A percentile compares a stretch with the other conserved stretches of the same genome.
phyloP scores from a whole-genome alignment of 2,797 vertebrate species.

The Ctenochaetus hawaiiensis region DNA sequence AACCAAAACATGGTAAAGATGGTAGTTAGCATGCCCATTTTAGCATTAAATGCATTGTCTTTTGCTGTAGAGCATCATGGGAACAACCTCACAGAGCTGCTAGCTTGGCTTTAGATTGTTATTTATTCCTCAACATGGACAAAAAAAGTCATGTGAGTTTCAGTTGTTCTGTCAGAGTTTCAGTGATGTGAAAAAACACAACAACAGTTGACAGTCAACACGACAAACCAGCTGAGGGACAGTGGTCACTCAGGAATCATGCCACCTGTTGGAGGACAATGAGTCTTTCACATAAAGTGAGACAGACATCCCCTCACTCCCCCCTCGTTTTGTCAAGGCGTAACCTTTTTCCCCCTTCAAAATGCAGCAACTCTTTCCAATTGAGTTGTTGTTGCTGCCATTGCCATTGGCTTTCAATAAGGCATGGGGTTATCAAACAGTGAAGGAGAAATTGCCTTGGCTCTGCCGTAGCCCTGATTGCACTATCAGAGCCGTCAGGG shows the following conservation, averaged over 20 bases:
- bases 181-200: constrained; percentile 45
- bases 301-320: constrained; percentile 78
- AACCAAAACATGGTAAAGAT: background rate
- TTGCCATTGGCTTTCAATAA: constrained; percentile 86
- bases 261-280: constrained; percentile 83
- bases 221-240: constrained; percentile 50
- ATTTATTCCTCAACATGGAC: constrained; percentile 44
- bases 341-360: constrained; percentile 81
- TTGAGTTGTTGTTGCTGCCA: constrained; percentile 88
- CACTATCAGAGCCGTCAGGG: constrained; percentile 90
- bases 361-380: constrained; percentile 87
- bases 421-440: constrained; percentile 88
- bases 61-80: too few species aligned
- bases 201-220: constrained; percentile 36
- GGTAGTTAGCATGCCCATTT: background rate
- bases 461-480: constrained; percentile 90
- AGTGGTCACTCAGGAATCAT: constrained; percentile 70
- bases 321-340: constrained; percentile 79
- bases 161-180: constrained; percentile 60
- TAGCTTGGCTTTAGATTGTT: constrained; percentile 9
- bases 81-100: constrained; percentile 7
- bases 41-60: constrained; percentile 6
- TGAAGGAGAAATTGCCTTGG: constrained; percentile 90
- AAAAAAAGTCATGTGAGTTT: constrained; percentile 55
- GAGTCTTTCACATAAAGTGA: constrained; percentile 74